A percentile compares a stretch with the other conserved stretches of the same genome.
Conservation (phyloP, 2,113 vertebrate genomes). For the Oryzias woworae region DNA sequence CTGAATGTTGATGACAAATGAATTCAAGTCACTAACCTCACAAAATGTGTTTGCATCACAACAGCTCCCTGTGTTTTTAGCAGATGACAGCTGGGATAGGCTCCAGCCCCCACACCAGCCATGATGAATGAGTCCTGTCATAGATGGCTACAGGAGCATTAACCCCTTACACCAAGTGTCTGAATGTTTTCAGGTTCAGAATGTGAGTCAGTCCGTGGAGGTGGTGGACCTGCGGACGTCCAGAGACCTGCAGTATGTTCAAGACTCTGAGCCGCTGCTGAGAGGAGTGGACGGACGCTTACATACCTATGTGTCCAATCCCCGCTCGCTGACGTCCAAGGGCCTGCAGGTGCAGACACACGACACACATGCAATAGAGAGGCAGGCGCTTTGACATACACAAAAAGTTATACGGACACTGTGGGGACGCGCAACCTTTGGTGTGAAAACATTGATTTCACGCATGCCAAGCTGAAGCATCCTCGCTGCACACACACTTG, state of each 20-base stretch:
- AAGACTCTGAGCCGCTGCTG: constrained; percentile 92
- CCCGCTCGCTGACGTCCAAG: constrained; percentile 77
- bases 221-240: constrained; percentile 91
- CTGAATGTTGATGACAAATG: too few relatives aligned
- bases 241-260: constrained; percentile 93
- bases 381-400: constrained; percentile 8
- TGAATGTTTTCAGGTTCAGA: constrained; percentile 84
- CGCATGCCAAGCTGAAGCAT: constrained; percentile 50
- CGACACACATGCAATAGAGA: constrained; percentile 8
- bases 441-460: constrained; percentile 72
- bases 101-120: too few relatives aligned
- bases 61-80: too few relatives aligned
- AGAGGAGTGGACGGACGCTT: constrained; percentile 89
- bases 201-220: constrained; percentile 95
- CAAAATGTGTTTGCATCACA: too few relatives aligned
- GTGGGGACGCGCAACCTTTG: constrained; percentile 51
- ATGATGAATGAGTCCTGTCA: background rate
- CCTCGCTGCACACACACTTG: constrained; percentile 28
- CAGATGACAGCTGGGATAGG: too few relatives aligned
- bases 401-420: constrained; percentile 30
- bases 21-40: too few relatives aligned
- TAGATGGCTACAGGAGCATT: background rate
- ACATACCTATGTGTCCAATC: constrained; percentile 85
- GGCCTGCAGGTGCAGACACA: constrained; percentile 84
- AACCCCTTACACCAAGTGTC: constrained; percentile 11